Evolutionary conservation across 1,140 invertebrate species (phyloP), one percentile per base, ranked within the genome.

Genomic region (Atta colombica): DNA sequence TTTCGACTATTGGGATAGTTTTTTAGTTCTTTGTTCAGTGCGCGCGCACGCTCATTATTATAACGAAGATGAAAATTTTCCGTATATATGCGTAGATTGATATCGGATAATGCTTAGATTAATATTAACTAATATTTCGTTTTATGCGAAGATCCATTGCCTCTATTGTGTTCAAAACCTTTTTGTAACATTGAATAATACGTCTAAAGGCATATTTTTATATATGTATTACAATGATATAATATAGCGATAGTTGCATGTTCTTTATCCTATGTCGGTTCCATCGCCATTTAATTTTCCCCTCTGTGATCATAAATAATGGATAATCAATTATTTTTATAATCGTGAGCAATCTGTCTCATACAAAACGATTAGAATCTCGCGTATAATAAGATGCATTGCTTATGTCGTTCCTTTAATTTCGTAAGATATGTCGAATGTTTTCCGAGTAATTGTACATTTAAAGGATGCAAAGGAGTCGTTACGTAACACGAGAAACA

Each of bases 391-490:
- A 63, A 77, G 28, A 68, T 55, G n/a, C 63, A 18, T 39, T 21
- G 58, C 7, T 74, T 82, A 49, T 74, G 25, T 61, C 53, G 18
- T 21, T 63, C 69, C 6, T 61, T 82, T 82, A 49, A 74, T 72
- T 74, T 25, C 28, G 53, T 58, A 80, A 49, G 45, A 53, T 53
- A 39, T 3, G 77, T 69, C 77, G 49, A 28, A 80, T 68, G 63
- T 69, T 80, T 80, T 80, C 25, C 60, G 60, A 49, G 2, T 14
- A 16, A 87, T 68, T 21, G n/a, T 35, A 85, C 31, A 85, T 35
- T 28, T 74, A 74, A 85, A 75, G 0, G 72, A 88, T 88, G 53
- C 88, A 89, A 89, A 89, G 88, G 88, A 87, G 88, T 89, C 84
- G 88, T 89, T 89, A 89, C 85, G 18, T 74, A 69, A 35, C 58